phyloP scores from a whole-genome alignment of 2,113 vertebrate genomes.

The Herpetotheres cachinnans region DNA sequence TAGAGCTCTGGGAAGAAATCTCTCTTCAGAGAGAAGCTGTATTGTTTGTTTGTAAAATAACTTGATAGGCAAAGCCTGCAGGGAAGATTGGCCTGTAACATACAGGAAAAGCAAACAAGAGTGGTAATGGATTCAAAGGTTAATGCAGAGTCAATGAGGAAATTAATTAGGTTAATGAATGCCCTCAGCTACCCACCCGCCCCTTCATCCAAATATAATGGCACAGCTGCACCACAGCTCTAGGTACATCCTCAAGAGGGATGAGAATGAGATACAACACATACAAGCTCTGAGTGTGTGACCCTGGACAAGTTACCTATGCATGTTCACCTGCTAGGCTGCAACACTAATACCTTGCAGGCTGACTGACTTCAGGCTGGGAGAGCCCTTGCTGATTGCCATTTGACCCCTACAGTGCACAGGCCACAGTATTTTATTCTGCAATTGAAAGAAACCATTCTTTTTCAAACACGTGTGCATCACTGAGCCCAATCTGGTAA shows the following conservation, averaged over 20 bases:
- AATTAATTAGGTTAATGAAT: conserved; percentile 2
- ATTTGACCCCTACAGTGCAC: neutral
- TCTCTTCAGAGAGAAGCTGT: neutral
- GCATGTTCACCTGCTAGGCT: neutral
- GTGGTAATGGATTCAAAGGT: neutral
- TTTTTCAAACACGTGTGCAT: neutral
- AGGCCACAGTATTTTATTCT: neutral
- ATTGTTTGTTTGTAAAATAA: neutral
- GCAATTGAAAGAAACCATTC: neutral
- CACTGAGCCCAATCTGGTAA: neutral
- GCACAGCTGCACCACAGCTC: neutral
- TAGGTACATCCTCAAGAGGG: neutral
- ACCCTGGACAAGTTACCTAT: neutral
- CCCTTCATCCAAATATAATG: neutral
- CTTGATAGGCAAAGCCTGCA: neutral
- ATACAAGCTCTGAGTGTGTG: neutral
- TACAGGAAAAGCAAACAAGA: neutral
- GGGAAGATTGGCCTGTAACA: neutral
- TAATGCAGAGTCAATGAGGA: neutral
- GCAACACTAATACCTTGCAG: neutral
- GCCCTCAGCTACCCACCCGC: neutral
- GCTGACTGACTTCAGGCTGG: neutral
- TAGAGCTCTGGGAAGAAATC: neutral
- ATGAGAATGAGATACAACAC: neutral
- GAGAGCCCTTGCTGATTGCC: neutral